Percentiles rank a stretch among this genome's conserved stretches.
Conservation (phyloP, 1,140 invertebrate species). For the Pantala flavescens region DNA sequence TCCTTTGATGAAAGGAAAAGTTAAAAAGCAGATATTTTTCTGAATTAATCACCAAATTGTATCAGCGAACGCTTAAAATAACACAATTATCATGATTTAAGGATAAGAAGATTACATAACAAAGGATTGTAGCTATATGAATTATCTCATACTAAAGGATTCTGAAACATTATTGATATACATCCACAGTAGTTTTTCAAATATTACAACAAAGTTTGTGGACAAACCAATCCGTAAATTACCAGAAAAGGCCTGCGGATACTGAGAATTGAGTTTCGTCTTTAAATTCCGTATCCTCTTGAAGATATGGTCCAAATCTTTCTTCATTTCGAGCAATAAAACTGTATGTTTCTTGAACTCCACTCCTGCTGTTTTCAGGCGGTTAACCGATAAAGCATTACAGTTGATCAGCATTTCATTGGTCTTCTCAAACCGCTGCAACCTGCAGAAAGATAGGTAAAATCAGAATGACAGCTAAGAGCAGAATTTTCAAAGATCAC, state of each 20-base stretch:
- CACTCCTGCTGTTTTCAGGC: conserved; percentile 65
- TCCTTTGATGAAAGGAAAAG: no score
- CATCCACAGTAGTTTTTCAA: no score
- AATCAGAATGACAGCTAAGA: conserved; percentile 17
- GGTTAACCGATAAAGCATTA: conserved; percentile 70
- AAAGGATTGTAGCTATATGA: no score
- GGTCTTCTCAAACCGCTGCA: conserved; percentile 91
- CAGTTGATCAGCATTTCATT: conserved; percentile 96
- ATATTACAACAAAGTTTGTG: not conserved
- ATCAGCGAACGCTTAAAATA: no score
- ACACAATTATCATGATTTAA: no score
- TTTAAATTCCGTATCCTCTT: conserved; percentile 57
- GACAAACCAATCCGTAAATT: conserved; percentile 15
- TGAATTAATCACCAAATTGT: no score
- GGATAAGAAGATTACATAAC: no score
- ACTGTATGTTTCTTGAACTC: conserved; percentile 86
- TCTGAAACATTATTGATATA: no score
- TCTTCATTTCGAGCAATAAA: conserved; percentile 53
- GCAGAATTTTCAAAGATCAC: conserved; percentile 16
- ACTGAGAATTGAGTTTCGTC: conserved; percentile 68
- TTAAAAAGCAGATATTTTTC: no score
- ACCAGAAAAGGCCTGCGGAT: conserved; percentile 72
- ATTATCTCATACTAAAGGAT: no score
- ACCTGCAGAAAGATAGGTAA: conserved; percentile 47
- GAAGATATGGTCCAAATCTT: conserved; percentile 50